phyloP scores from a whole-genome alignment of 2,888 invertebrate genomes.

The Euzophera pinguis region DNA sequence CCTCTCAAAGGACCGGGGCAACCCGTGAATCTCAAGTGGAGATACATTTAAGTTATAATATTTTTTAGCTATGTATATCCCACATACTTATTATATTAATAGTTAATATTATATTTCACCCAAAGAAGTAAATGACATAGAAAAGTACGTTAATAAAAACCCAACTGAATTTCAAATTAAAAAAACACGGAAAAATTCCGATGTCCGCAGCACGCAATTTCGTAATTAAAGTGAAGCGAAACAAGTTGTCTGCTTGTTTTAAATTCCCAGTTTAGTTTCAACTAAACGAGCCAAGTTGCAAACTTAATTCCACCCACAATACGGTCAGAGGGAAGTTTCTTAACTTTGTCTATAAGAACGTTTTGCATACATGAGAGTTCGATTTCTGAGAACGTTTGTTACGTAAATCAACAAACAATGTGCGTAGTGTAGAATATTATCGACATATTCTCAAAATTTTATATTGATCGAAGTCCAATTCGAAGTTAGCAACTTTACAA shows the following conservation, averaged over 20 bases:
- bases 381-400: background rate
- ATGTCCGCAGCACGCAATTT: constrained; percentile 1
- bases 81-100: too few relatives aligned
- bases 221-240: constrained; percentile 4
- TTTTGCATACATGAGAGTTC: background rate
- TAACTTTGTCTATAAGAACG: background rate
- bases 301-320: background rate
- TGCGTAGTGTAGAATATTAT: too few relatives aligned
- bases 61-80: too few relatives aligned
- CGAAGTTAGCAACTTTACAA: too few relatives aligned
- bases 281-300: constrained; percentile 1
- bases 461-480: too few relatives aligned
- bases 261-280: constrained; percentile 1
- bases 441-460: too few relatives aligned
- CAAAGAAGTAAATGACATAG: too few relatives aligned
- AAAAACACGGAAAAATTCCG: background rate
- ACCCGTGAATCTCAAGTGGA: too few relatives aligned
- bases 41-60: too few relatives aligned
- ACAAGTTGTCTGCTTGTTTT: constrained; percentile 3
- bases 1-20: too few relatives aligned
- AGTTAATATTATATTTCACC: too few relatives aligned
- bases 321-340: background rate
- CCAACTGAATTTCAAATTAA: background rate
- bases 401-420: too few relatives aligned
- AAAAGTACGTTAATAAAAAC: background rate